Conservation (phyloP, 2,797 vertebrate genomes). For the Pseudochaenichthys georgianus region DNA sequence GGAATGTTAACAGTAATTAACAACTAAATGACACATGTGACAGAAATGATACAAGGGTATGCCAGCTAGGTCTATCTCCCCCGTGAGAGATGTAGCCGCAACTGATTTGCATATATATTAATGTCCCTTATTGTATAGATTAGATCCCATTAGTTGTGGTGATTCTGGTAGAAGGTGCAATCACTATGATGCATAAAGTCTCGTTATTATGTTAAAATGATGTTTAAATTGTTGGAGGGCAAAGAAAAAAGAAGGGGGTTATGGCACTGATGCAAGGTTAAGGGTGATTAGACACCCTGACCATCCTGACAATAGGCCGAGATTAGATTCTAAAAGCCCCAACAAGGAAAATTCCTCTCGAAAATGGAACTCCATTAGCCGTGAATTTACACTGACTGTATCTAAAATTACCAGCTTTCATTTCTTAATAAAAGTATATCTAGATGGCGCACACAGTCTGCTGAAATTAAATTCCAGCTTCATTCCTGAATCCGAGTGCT, state of each 20-base stretch:
- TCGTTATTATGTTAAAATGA: constrained; percentile 80
- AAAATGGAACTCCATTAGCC: constrained; percentile 66
- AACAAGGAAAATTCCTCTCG: constrained; percentile 47
- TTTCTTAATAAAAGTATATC: constrained; percentile 68
- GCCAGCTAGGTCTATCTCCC: constrained; percentile 66
- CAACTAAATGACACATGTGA: constrained; percentile 75
- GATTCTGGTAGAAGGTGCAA: constrained; percentile 86
- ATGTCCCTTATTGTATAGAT: constrained; percentile 89
- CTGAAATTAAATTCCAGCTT: constrained; percentile 57
- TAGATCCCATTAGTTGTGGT: constrained; percentile 92
- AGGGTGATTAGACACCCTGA: constrained; percentile 75
- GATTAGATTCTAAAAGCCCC: constrained; percentile 73
- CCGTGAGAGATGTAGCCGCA: constrained; percentile 70
- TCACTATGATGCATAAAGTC: constrained; percentile 81
- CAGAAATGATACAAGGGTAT: constrained; percentile 70
- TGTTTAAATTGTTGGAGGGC: constrained; percentile 84
- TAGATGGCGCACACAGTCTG: constrained; percentile 50
- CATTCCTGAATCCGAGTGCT: constrained; percentile 42
- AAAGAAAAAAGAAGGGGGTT: constrained; percentile 88
- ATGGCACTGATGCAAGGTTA: constrained; percentile 88
- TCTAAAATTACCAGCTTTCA: constrained; percentile 67
- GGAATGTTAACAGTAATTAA: constrained; percentile 80
- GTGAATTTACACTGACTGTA: constrained; percentile 57
- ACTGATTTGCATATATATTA: constrained; percentile 91
- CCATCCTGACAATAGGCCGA: constrained; percentile 70